These are phyloP conservation scores for Alectoris magna DNA, from an alignment of 2,797 vertebrate genomes.

Conservation along the genomic window DNA sequence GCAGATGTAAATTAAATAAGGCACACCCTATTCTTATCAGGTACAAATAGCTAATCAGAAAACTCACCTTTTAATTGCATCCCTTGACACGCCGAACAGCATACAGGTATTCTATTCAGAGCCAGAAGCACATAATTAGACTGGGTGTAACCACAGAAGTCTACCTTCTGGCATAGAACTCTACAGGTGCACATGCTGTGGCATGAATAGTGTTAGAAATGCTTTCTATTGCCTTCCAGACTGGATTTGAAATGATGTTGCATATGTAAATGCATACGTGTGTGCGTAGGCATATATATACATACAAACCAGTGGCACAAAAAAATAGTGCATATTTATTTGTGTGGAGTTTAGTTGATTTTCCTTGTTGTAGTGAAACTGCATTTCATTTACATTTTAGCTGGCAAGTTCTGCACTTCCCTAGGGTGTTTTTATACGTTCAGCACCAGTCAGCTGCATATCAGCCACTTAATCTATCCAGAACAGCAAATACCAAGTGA, in stretches of 20 bases:
- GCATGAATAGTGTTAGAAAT: neutral
- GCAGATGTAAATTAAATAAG: constrained; percentile 53
- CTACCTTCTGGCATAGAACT: neutral
- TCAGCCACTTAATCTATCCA: neutral
- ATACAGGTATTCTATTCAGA: constrained; percentile 30
- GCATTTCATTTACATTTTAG: neutral
- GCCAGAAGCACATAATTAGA: constrained; percentile 29
- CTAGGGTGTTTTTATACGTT: neutral
- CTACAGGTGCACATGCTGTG: neutral
- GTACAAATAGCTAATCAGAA: constrained; percentile 53
- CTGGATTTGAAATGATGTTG: neutral
- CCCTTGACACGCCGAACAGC: constrained; percentile 24
- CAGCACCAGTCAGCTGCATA: neutral
- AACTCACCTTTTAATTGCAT: constrained; percentile 59
- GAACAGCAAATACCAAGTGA: neutral
- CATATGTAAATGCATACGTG: fast-evolving
- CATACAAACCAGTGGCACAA: neutral
- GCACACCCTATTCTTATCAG: constrained; percentile 43
- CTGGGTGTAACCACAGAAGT: neutral
- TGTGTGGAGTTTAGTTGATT: neutral
- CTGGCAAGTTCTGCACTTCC: neutral
- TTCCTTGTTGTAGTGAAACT: neutral
- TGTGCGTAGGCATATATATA: neutral
- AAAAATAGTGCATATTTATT: neutral
- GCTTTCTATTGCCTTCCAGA: neutral